Percentiles rank a stretch among this genome's conserved stretches.
Evolutionary conservation across 2,888 invertebrate genomes (phyloP).

Genomic region (Chelonus formosanus): DNA sequence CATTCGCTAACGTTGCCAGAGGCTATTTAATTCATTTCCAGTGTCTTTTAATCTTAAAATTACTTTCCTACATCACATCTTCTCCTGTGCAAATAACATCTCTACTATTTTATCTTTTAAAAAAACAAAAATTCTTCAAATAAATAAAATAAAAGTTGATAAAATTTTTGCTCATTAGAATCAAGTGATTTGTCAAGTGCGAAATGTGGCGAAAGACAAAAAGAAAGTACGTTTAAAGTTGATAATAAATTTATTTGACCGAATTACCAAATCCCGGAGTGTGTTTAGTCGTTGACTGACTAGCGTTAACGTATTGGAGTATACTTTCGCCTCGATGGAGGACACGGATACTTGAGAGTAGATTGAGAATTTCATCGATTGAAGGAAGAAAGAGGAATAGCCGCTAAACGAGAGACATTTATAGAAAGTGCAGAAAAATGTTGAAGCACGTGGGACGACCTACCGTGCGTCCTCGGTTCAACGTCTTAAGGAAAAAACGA

Average conservation of each 20-base stretch:
- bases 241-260: constrained; percentile 1
- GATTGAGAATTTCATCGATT: constrained; percentile 7
- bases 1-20: no score
- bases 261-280: background rate
- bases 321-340: constrained; percentile 24
- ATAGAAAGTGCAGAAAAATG: constrained; percentile 45
- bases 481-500: constrained; percentile 53
- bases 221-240: background rate
- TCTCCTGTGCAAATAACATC: no score
- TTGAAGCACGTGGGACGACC: constrained; percentile 57
- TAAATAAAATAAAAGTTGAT: background rate
- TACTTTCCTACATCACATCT: no score
- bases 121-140: no score
- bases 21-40: no score
- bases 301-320: background rate
- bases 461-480: constrained; percentile 48
- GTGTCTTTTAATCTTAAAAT: no score
- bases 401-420: background rate
- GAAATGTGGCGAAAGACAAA: background rate
- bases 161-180: background rate
- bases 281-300: background rate
- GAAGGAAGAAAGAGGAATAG: background rate
- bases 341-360: constrained; percentile 9
- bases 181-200: no score
- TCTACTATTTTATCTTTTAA: no score